A percentile compares a stretch with the other conserved stretches of the same genome.
These are phyloP conservation scores for Colaptes auratus DNA, from an alignment of 2,113 vertebrate species.

Conservation along the genomic window DNA sequence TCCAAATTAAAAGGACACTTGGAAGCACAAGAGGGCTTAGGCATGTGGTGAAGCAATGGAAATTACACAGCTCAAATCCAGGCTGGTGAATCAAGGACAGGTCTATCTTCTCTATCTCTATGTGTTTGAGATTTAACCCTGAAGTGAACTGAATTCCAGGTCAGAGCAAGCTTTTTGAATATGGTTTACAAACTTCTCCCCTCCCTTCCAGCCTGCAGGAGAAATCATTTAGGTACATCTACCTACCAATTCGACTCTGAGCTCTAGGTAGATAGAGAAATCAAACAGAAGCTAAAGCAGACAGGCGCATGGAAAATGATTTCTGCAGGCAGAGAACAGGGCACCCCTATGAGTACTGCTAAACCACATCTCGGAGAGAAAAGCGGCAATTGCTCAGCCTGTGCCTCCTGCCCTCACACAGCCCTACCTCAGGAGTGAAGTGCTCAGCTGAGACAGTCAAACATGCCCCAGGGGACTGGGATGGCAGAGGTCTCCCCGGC, in stretches of 20 bases:
- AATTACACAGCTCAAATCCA: rapidly evolving
- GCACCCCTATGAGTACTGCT: background rate
- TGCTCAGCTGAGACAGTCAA: background rate
- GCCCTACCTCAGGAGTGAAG: rapidly evolving
- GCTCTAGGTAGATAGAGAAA: slow-evolving; percentile 29
- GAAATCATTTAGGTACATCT: slow-evolving; percentile 12
- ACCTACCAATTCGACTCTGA: background rate
- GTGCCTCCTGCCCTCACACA: background rate
- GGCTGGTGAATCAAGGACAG: background rate
- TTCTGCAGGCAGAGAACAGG: slow-evolving; percentile 13
- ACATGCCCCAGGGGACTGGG: rapidly evolving
- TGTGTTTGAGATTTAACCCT: background rate
- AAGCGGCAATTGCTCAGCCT: background rate
- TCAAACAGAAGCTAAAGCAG: slow-evolving; percentile 9
- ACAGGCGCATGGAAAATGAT: background rate
- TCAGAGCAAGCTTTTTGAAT: background rate
- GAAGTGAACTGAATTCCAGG: background rate
- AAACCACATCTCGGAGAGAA: background rate
- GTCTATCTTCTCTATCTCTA: background rate
- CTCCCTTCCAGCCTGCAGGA: background rate
- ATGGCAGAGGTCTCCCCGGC: background rate
- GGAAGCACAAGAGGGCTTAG: background rate
- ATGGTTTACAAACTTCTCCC: background rate
- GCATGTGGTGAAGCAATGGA: rapidly evolving
- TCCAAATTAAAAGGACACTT: background rate